phyloP scores from a whole-genome alignment of 64 coral and sea anemone species.

The Pocillopora damicornis region DNA sequence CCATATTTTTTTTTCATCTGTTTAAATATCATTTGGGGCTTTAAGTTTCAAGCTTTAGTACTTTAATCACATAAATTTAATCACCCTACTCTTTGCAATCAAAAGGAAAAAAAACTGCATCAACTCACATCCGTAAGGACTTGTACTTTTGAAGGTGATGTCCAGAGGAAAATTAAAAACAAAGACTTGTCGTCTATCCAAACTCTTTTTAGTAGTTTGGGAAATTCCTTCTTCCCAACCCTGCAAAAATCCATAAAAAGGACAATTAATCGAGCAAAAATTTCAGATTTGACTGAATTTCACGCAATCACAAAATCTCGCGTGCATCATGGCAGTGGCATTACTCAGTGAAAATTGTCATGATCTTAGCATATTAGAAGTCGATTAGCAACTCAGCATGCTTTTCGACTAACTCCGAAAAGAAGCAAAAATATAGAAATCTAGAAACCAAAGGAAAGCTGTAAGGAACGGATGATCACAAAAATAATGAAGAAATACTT shows the following conservation, averaged over 20 bases:
- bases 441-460: background rate
- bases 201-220: conserved; percentile 96
- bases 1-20: too few species aligned
- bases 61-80: too few species aligned
- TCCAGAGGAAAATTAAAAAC: conserved; percentile 98
- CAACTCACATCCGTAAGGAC: conserved; percentile 96
- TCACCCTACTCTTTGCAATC: background rate
- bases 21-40: too few species aligned
- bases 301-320: too few species aligned
- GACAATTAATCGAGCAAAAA: background rate
- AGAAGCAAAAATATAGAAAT: background rate
- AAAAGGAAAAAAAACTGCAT: background rate
- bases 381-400: background rate
- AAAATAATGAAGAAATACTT: background rate
- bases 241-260: conserved; percentile 40
- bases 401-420: background rate
- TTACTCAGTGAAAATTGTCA: too few species aligned
- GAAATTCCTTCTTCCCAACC: conserved; percentile 99
- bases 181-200: conserved; percentile 90
- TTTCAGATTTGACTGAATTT: background rate
- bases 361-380: background rate
- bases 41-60: too few species aligned
- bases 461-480: background rate
- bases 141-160: conserved; percentile 98
- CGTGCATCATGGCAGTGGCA: too few species aligned